A percentile compares a stretch with the other conserved stretches of the same genome.
These are phyloP conservation scores for Vulpes vulpes DNA, from an alignment of 2,113 vertebrate species.

Conservation along the genomic window DNA sequence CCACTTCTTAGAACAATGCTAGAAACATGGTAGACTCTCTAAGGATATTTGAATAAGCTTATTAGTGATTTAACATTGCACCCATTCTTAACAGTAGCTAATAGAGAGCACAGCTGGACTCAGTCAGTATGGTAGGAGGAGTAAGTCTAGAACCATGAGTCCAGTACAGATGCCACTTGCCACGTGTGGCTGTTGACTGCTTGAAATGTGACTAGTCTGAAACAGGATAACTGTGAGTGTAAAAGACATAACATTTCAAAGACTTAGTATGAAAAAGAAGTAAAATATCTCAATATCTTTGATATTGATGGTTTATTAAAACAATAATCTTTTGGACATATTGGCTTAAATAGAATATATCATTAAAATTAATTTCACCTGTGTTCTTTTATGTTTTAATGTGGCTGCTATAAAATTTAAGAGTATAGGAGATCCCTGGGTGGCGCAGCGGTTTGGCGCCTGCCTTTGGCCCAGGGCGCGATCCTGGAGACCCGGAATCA, in stretches of 20 bases:
- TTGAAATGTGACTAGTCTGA: background rate
- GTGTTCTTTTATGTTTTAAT: background rate
- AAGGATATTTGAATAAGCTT: background rate
- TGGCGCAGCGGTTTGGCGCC: no score
- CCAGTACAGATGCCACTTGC: background rate
- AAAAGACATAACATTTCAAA: background rate
- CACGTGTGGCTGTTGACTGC: background rate
- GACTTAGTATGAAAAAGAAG: background rate
- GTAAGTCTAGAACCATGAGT: background rate
- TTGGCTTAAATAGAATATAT: background rate
- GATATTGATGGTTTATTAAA: background rate
- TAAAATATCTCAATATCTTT: background rate
- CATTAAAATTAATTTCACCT: background rate
- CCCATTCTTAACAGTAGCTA: background rate
- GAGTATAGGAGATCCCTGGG: no score
- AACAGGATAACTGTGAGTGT: background rate
- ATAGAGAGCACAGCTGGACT: background rate
- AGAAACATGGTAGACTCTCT: background rate
- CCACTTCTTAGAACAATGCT: background rate
- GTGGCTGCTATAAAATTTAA: background rate
- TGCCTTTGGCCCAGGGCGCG: no score
- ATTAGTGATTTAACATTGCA: background rate
- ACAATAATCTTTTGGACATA: background rate
- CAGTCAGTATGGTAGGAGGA: background rate
- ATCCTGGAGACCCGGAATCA: no score